These are phyloP conservation scores for Mastomys natalensis DNA, from an alignment of 2,113 vertebrate genomes.

Conservation along the genomic window DNA sequence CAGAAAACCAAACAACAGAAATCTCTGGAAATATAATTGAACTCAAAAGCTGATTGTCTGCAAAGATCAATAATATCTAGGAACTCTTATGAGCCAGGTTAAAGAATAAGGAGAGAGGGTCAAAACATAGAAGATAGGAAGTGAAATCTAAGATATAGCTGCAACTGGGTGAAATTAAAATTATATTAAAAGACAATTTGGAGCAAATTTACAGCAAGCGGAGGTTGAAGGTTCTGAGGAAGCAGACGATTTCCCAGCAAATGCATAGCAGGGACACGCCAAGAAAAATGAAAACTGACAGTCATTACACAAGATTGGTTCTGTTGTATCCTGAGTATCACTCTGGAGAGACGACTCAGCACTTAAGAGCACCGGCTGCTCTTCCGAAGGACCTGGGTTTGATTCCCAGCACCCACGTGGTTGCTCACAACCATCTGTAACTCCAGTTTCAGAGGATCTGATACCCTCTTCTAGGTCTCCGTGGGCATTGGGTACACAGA, in stretches of 20 bases:
- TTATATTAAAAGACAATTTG: not conserved
- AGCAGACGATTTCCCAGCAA: not conserved
- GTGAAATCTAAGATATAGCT: not conserved
- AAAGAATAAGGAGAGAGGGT: not conserved
- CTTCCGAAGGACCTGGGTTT: not conserved
- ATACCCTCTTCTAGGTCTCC: not conserved
- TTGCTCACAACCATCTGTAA: not conserved
- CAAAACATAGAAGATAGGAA: not conserved
- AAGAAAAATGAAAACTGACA: not conserved
- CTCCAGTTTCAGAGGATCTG: not conserved
- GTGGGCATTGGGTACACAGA: not conserved
- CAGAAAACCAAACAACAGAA: not conserved
- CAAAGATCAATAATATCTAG: not conserved
- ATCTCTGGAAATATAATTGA: not conserved
- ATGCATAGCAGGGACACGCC: not conserved
- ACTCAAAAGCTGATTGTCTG: not conserved
- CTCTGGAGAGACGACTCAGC: not conserved
- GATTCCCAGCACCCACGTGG: not conserved
- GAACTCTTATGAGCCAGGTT: not conserved
- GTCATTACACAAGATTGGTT: not conserved
- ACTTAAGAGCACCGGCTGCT: not conserved
- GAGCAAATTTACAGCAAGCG: not conserved
- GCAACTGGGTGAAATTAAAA: not conserved
- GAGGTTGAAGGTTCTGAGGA: slow-evolving; percentile 2
- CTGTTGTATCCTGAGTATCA: not conserved